Evolutionary conservation across 2,797 vertebrate genomes (phyloP).

Genomic region (Enteromius viviparus): DNA sequence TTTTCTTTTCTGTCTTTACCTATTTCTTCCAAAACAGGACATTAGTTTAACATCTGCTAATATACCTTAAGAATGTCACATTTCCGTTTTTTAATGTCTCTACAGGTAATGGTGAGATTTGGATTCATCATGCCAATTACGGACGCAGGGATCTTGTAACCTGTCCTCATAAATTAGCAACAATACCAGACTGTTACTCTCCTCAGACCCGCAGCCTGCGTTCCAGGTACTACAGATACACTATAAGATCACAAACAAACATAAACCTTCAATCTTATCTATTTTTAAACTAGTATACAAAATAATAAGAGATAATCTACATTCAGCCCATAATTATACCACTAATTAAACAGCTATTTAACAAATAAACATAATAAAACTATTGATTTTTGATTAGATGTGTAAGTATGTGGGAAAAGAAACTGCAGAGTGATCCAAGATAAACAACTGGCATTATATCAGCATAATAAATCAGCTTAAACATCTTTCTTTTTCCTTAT

Average conservation of each 20-base stretch:
- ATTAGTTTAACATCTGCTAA: background rate
- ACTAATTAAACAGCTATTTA: background rate
- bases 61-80: background rate
- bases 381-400: background rate
- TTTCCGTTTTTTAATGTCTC: background rate
- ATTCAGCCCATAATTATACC: background rate
- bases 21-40: background rate
- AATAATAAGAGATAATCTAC: background rate
- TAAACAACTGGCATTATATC: background rate
- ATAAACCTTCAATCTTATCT: too few species aligned
- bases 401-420: too few species aligned
- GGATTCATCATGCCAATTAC: constrained; percentile 39
- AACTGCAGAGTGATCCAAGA: background rate
- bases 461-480: background rate
- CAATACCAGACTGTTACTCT: constrained; percentile 16
- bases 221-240: constrained; percentile 11
- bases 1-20: background rate
- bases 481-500: background rate
- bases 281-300: background rate
- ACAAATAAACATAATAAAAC: background rate
- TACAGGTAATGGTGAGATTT: constrained; percentile 21
- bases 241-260: background rate
- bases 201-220: constrained; percentile 33
- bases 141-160: constrained; percentile 12
- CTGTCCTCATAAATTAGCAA: constrained; percentile 20